Evolutionary conservation across 2,888 invertebrate genomes (phyloP).

Genomic region (Cabera pusaria): DNA sequence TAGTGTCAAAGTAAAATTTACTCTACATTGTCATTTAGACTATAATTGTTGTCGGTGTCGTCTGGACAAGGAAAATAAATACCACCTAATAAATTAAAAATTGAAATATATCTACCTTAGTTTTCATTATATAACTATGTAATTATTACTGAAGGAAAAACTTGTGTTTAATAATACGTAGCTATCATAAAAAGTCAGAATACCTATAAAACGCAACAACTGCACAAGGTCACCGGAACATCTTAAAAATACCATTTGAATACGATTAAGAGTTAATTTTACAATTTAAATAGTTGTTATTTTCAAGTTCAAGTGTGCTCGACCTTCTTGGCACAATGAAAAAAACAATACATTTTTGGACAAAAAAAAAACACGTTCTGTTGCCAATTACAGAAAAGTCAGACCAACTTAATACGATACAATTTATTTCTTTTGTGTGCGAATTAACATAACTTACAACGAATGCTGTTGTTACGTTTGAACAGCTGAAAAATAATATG

Average conservation of each 20-base stretch:
- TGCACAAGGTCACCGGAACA: conserved; percentile 15
- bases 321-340: conserved; percentile 31
- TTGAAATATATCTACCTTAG: no score
- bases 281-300: conserved; percentile 9
- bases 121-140: no score
- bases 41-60: no score
- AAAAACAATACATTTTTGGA: conserved; percentile 29
- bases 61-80: no score
- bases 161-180: no score
- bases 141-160: no score
- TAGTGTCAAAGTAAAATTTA: no score
- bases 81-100: no score
- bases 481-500: conserved; percentile 35
- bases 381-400: conserved; percentile 34
- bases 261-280: conserved; percentile 4
- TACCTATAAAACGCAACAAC: no score
- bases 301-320: conserved; percentile 16
- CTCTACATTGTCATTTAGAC: no score
- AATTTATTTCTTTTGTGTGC: conserved; percentile 52
- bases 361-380: conserved; percentile 37
- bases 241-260: conserved; percentile 11
- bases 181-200: no score
- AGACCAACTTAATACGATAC: conserved; percentile 40
- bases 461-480: conserved; percentile 21
- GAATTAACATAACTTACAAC: conserved; percentile 44